Base-by-base conservation (phyloP, 2,797 vertebrate genomes). In the Chaunax sp. region DNA sequence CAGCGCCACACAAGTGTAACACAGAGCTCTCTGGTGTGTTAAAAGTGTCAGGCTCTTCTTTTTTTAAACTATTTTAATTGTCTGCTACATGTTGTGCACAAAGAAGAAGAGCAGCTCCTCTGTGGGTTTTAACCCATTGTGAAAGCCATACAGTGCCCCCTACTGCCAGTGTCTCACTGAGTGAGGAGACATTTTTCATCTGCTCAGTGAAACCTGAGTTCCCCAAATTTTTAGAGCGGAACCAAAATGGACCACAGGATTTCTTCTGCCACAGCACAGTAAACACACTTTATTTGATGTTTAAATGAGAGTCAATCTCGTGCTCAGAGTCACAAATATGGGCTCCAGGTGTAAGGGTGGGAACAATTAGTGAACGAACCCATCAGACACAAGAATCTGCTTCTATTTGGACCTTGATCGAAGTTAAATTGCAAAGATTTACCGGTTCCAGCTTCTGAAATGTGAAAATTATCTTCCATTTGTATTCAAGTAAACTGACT, bases 131-230 rank as follows among this genome's bases (percentile, higher is more conserved):
- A 78, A 75, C 64, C 68, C 38, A 61, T 62, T 89, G 89, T 77
- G 82, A 86, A 93, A 93, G 93, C 89, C 83, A 85, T 88, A 92
- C 87, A 93, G 90, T 89, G 92, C 94, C 94, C 91, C 93, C 94
- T 94, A 80, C 92, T 94, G 93, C 86, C 77, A 38, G 59, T 72
- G 57, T 37, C 53, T 73, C 5, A 46, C 70, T 64, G 73, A 75
- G 37, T 63, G 38, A 5, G 49, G 43, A 69, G 35, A 44, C 62
- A 53, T 41, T 58, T 38, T 23, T 41, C 55, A 60, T 62, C 62
- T 75, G 56, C 45, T 52, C 33, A 41, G 8, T n/a, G 14, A 55
- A 65, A 50, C 23, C 35, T 23, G 18, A 53, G 33, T 64, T 69
- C 46, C 54, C 30, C 13, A 56, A 63, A 70, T 69, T 43, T 40